Evolutionary conservation across 2,797 vertebrate species (phyloP).

Genomic region (Microctenopoma steveboyesi): DNA sequence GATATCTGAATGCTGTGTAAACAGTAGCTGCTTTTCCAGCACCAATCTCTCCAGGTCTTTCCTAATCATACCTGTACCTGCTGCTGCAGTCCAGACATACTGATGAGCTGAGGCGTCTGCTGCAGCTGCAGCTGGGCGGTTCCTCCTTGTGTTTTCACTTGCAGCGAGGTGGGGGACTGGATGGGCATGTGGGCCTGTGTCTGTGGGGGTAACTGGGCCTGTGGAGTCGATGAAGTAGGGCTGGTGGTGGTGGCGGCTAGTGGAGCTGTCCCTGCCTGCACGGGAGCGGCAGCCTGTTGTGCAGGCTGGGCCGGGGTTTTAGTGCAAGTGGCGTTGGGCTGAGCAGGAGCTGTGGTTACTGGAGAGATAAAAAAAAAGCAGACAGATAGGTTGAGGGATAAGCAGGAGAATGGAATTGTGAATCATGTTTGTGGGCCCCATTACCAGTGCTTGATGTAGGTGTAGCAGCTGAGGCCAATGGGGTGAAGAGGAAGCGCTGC

Average conservation of each 20-base stretch:
- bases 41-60: not conserved
- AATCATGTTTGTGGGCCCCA: not conserved
- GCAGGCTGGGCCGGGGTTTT: slow-evolving; percentile 78
- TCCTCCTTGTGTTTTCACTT: slow-evolving; percentile 82
- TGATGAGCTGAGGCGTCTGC: slow-evolving; percentile 86
- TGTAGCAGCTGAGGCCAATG: slow-evolving; percentile 83
- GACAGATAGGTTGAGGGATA: not conserved
- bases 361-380: slow-evolving; percentile 5
- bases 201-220: slow-evolving; percentile 87
- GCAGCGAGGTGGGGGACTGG: slow-evolving; percentile 86
- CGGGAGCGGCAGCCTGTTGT: slow-evolving; percentile 77
- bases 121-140: slow-evolving; percentile 84
- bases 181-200: slow-evolving; percentile 84
- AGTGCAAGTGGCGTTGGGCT: slow-evolving; percentile 76
- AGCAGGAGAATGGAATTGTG: not conserved
- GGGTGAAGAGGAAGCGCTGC: slow-evolving; percentile 96
- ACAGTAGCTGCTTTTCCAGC: not conserved
- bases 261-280: slow-evolving; percentile 79
- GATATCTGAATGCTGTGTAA: not conserved
- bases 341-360: slow-evolving; percentile 63
- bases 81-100: slow-evolving; percentile 89
- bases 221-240: slow-evolving; percentile 82
- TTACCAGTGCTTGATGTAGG: slow-evolving; percentile 87
- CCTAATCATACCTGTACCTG: slow-evolving; percentile 78
- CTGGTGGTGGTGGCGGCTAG: slow-evolving; percentile 79